Conservation (phyloP, 2,888 invertebrate genomes). For the Spilosoma lubricipeda region DNA sequence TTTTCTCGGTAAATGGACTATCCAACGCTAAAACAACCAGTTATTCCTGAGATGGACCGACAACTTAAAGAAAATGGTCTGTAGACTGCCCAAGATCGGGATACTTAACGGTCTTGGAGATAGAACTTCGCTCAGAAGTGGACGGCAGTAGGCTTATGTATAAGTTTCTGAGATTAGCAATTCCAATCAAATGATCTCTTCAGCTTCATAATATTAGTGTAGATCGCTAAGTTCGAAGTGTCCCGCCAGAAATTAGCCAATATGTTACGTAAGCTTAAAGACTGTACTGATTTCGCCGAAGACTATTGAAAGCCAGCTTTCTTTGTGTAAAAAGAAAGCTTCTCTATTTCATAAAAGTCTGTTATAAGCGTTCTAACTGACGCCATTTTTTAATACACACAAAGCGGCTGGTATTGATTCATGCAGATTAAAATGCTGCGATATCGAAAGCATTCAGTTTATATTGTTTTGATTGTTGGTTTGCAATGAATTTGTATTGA, state of each 20-base stretch:
- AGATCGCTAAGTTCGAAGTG: constrained; percentile 26
- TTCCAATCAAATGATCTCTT: no score
- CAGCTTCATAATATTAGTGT: not conserved
- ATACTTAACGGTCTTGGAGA: no score
- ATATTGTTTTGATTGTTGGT: constrained; percentile 10
- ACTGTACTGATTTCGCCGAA: constrained; percentile 81
- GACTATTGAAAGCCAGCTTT: constrained; percentile 63
- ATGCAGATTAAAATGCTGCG: constrained; percentile 19
- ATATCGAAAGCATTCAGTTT: constrained; percentile 5
- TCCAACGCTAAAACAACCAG: no score
- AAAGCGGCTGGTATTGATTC: constrained; percentile 15
- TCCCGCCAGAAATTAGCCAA: constrained; percentile 66
- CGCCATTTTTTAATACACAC: constrained; percentile 4
- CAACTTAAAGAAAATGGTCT: no score
- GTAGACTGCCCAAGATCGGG: no score
- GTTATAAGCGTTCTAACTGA: constrained; percentile 42
- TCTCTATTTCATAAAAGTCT: constrained; percentile 63
- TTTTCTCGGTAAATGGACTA: no score
- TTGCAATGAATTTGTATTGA: constrained; percentile 5
- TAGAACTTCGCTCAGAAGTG: no score
- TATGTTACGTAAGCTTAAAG: constrained; percentile 67
- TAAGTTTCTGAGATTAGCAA: no score
- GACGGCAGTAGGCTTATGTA: no score
- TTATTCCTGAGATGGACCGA: no score
- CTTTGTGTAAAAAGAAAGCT: constrained; percentile 81